Percentiles rank a stretch among this genome's conserved stretches.
Conservation (phyloP, 1,140 invertebrate species). For the Bombus superbus region DNA sequence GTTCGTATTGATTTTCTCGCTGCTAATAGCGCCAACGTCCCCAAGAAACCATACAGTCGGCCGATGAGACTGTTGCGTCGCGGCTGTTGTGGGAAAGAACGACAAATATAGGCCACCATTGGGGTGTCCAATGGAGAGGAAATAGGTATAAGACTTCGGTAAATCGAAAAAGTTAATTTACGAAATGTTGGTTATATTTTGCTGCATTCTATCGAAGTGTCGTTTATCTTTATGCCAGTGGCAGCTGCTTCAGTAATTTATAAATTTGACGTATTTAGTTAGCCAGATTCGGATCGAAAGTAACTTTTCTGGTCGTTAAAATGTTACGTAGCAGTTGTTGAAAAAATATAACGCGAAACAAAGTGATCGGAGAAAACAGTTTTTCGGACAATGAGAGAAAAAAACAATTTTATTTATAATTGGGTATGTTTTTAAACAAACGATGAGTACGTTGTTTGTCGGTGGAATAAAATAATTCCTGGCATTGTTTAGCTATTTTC, state of each 20-base stretch:
- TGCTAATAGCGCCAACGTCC: constrained; percentile 43
- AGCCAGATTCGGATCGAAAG: background rate
- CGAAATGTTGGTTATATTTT: too few relatives aligned
- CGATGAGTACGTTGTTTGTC: too few relatives aligned
- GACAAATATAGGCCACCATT: constrained; percentile 4
- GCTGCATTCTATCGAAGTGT: background rate
- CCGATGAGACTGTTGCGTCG: constrained; percentile 9
- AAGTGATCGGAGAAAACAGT: background rate
- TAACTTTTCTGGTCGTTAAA: background rate
- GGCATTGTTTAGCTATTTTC: too few relatives aligned
- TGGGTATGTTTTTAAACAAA: too few relatives aligned
- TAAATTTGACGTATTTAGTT: background rate
- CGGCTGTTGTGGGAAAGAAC: background rate
- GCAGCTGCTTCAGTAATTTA: too few relatives aligned
- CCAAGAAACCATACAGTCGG: constrained; percentile 32
- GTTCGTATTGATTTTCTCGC: constrained; percentile 39
- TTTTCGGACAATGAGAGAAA: too few relatives aligned
- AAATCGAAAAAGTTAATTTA: background rate
- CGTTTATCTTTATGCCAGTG: background rate
- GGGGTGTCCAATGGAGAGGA: background rate
- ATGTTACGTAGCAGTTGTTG: background rate
- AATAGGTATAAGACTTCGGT: background rate
- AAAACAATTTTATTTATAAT: background rate
- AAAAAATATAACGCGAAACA: too few relatives aligned
- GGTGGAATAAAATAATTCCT: too few relatives aligned